Percentiles rank a stretch among this genome's conserved stretches.
Conservation (phyloP, 1,140 invertebrate species). For the Drosophila guanche region DNA sequence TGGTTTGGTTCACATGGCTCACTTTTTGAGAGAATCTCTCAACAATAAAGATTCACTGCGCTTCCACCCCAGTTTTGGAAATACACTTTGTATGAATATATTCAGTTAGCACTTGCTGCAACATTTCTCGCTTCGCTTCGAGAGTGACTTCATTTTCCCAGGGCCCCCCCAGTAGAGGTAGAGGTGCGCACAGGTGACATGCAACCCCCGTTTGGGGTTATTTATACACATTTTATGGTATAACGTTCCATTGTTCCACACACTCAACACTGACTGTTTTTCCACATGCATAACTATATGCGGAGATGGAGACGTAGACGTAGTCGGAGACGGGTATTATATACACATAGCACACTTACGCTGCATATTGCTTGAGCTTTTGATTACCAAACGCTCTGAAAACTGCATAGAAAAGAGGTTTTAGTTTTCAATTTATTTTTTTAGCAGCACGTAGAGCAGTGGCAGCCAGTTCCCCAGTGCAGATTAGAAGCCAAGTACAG, state of each 20-base stretch:
- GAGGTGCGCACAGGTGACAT: slow-evolving; percentile 55
- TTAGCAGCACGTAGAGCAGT: slow-evolving; percentile 54
- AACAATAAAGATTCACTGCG: slow-evolving; percentile 66
- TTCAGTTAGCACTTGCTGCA: slow-evolving; percentile 76
- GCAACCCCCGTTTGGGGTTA: slow-evolving; percentile 64
- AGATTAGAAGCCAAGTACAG: slow-evolving; percentile 50
- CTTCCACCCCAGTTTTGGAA: not conserved
- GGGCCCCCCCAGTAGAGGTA: slow-evolving; percentile 29
- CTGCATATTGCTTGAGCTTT: slow-evolving; percentile 38
- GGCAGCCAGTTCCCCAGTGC: slow-evolving; percentile 3
- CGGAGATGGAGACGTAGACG: slow-evolving; percentile 18
- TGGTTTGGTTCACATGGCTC: slow-evolving; percentile 59
- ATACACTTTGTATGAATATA: slow-evolving; percentile 47
- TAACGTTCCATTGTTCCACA: slow-evolving; percentile 73
- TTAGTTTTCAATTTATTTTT: not conserved
- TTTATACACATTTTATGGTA: slow-evolving; percentile 72
- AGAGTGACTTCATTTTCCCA: slow-evolving; percentile 77
- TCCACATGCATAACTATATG: slow-evolving; percentile 72
- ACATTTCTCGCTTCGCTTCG: slow-evolving; percentile 60
- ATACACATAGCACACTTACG: slow-evolving; percentile 49
- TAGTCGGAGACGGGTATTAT: slow-evolving; percentile 30
- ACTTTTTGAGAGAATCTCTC: slow-evolving; percentile 57
- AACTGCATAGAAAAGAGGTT: slow-evolving; percentile 35
- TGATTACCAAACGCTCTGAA: slow-evolving; percentile 65
- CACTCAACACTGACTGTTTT: slow-evolving; percentile 52